phyloP scores from a whole-genome alignment of 2,113 vertebrate species.

The Cervus canadensis region DNA sequence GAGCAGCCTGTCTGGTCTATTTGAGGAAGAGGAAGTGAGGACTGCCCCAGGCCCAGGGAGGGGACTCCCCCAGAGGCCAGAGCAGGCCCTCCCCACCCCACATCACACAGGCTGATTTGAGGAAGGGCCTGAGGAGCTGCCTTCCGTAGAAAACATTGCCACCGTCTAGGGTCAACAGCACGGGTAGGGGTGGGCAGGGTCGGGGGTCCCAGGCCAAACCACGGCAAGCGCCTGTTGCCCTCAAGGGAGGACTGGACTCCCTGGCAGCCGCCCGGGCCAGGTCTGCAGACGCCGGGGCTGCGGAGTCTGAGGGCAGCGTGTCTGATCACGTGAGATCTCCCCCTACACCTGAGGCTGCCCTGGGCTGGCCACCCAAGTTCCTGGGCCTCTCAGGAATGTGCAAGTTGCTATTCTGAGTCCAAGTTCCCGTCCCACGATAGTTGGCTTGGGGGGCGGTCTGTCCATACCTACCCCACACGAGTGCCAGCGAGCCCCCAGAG shows the following conservation, averaged over 20 bases:
- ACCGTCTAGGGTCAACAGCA: neutral
- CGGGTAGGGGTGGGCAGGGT: accelerated
- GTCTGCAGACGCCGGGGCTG: neutral
- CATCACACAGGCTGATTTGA: neutral
- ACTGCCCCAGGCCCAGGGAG: neutral
- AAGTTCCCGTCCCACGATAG: neutral
- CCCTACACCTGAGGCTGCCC: neutral
- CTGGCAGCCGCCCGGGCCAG: neutral
- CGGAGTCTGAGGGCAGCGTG: neutral
- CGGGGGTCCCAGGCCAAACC: neutral
- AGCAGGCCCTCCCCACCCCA: neutral
- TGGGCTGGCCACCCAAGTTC: neutral
- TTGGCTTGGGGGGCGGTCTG: neutral
- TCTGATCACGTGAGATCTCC: too few species aligned
- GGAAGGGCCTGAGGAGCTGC: neutral
- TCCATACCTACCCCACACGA: accelerated
- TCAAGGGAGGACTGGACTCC: neutral
- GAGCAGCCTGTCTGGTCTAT: neutral
- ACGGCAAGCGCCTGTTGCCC: accelerated
- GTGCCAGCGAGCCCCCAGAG: accelerated
- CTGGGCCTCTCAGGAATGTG: neutral
- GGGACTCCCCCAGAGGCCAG: neutral
- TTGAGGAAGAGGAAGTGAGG: slow-evolving; percentile 8
- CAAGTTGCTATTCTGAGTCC: neutral
- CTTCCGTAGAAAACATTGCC: neutral